Evolutionary conservation across 2,888 invertebrate genomes (phyloP).

Genomic region (Tiphia femorata): DNA sequence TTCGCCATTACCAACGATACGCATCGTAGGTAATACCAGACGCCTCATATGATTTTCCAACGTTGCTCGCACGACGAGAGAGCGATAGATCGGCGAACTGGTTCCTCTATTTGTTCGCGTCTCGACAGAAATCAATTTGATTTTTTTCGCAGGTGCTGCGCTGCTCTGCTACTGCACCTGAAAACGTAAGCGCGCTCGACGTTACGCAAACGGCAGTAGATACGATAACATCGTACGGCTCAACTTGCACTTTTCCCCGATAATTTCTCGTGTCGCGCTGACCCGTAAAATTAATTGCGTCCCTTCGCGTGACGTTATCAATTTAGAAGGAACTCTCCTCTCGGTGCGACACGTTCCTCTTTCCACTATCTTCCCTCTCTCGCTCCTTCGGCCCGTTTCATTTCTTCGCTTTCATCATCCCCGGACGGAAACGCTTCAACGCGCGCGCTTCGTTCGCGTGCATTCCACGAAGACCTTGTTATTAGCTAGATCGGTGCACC

Average conservation of each 20-base stretch:
- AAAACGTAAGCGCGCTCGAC: no score
- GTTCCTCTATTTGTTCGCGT: not conserved
- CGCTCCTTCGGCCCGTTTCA: not conserved
- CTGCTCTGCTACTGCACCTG: no score
- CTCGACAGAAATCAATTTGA: not conserved
- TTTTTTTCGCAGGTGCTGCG: not conserved
- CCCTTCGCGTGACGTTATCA: not conserved
- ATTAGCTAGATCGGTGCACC: no score
- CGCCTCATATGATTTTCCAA: not conserved
- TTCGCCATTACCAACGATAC: conserved; percentile 18
- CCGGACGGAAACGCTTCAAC: no score
- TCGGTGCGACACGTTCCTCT: conserved; percentile 23
- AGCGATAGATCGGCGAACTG: not conserved
- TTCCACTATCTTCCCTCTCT: conserved; percentile 2
- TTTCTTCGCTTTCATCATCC: not conserved
- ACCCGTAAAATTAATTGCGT: not conserved
- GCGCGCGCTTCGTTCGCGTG: conserved; percentile 11
- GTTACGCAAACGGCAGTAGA: no score
- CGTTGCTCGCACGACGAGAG: not conserved
- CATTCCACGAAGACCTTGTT: no score
- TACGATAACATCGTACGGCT: not conserved
- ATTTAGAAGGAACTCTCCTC: conserved; percentile 4
- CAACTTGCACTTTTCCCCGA: not conserved
- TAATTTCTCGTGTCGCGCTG: not conserved
- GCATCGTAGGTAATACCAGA: conserved; percentile 11